Conservation (phyloP, 2,113 vertebrate species). For the Chaenocephalus aceratus region DNA sequence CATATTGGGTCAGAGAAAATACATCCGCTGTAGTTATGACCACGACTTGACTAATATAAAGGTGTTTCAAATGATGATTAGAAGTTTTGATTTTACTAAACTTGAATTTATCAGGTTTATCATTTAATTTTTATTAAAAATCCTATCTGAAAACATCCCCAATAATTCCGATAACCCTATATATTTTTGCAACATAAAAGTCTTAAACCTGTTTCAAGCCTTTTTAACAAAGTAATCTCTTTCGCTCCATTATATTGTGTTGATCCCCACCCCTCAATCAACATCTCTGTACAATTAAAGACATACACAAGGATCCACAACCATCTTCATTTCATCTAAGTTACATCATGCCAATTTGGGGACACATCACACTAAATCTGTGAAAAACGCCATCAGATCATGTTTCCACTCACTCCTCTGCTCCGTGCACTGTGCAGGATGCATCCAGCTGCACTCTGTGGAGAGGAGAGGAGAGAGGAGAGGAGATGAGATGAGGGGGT, state of each 20-base stretch:
- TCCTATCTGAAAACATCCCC: no score
- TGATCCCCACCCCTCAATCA: background rate
- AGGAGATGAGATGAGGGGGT: slow-evolving; percentile 31
- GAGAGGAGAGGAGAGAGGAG: slow-evolving; percentile 1
- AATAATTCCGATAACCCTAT: background rate
- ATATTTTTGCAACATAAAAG: no score
- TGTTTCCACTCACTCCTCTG: background rate
- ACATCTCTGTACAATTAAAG: background rate
- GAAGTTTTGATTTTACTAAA: background rate
- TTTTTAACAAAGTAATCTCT: background rate
- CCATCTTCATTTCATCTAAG: background rate
- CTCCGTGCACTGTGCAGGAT: background rate
- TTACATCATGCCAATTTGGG: background rate
- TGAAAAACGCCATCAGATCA: background rate
- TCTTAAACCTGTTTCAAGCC: background rate
- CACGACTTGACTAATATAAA: background rate
- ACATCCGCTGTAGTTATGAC: background rate
- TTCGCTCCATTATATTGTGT: no score
- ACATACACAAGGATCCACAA: background rate
- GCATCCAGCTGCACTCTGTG: background rate
- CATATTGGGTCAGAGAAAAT: background rate
- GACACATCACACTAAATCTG: no score
- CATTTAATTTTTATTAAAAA: no score
- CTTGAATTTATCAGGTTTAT: background rate
- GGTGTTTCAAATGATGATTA: no score